Evolutionary conservation across 2,113 vertebrate species (phyloP), one percentile per base, ranked within the genome.

Genomic region (Leuciscus idus): DNA sequence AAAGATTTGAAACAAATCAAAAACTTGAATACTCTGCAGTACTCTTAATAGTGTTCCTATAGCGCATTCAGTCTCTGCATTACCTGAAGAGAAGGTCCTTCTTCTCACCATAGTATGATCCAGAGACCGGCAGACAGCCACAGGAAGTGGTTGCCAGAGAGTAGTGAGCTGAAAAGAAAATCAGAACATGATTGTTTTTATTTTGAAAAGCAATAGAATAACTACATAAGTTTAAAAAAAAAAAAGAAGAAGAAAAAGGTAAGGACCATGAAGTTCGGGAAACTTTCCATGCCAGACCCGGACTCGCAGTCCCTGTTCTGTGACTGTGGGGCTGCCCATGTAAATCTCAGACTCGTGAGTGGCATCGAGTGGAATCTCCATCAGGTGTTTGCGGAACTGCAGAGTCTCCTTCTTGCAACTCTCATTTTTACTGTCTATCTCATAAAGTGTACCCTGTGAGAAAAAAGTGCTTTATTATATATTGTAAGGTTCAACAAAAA

Each of bases 341-440:
- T 90, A 90, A 72, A 83, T 66, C 84, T 90, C 89, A 2, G 86
- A 74, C 21, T 85, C 75, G 17, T 90, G 85, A 46, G 50, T 90
- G 26, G 92, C 91, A 4, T 93, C 90, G 5, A 91, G 70, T 0
- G 93, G 93, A 21, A 95, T 70, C 59, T 94, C 93, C 13, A 95
- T 73, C 36, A 93, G 91, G 64, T 94, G 89, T 73, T 88, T 52
- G 43, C n/a, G 86, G 74, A 88, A 92, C 2, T 93, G 92, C 88
- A 95, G 46, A 0, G 89, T 28, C 50, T 94, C 92, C 43, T 94
- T 95, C 92, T 92, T 93, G 80, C 94, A 95, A 91, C 91, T 95
- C 87, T 95, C 91, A 81, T 95, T 95, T 89, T 93, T 95, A 87
- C 85, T 91, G 91, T 95, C 93, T 48, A 95, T 92, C 88, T 95